A percentile compares a stretch with the other conserved stretches of the same genome.
These are phyloP conservation scores for Gila orcuttii DNA, from an alignment of 2,113 vertebrate genomes.

Conservation along the genomic window DNA sequence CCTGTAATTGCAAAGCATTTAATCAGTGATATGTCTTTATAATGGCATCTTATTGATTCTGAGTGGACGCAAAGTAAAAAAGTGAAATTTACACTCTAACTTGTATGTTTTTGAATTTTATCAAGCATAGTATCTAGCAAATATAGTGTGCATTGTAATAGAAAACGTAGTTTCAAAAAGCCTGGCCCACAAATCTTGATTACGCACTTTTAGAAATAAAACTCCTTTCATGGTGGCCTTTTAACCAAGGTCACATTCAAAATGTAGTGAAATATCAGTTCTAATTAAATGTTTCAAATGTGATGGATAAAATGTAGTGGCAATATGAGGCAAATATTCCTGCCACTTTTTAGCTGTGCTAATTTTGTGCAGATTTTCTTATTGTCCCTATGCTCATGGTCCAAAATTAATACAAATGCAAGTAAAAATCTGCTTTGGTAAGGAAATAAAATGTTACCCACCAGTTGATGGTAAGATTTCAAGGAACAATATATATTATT, in stretches of 20 bases:
- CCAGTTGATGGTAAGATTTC: too few relatives aligned
- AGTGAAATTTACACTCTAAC: background rate
- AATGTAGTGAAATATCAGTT: background rate
- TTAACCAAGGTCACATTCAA: background rate
- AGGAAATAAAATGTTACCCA: too few relatives aligned
- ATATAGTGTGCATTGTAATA: background rate
- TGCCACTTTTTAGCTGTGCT: background rate
- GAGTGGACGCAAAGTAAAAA: background rate
- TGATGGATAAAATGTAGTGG: background rate
- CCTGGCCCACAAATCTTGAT: background rate
- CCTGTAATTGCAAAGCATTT: conserved; percentile 41
- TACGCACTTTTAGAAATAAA: background rate
- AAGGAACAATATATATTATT: too few relatives aligned
- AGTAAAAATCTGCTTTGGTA: too few relatives aligned
- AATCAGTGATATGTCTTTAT: background rate
- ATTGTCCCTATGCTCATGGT: background rate
- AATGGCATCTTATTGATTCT: background rate
- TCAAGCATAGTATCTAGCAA: background rate
- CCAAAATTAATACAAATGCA: too few relatives aligned
- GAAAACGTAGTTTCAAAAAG: background rate
- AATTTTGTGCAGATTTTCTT: background rate
- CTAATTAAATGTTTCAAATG: background rate
- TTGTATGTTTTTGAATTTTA: background rate
- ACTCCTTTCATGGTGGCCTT: background rate
- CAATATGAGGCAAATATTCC: background rate